Evolutionary conservation across 1,140 invertebrate genomes (phyloP), one percentile per base, ranked within the genome.

Genomic region (Calephelis nemesis): DNA sequence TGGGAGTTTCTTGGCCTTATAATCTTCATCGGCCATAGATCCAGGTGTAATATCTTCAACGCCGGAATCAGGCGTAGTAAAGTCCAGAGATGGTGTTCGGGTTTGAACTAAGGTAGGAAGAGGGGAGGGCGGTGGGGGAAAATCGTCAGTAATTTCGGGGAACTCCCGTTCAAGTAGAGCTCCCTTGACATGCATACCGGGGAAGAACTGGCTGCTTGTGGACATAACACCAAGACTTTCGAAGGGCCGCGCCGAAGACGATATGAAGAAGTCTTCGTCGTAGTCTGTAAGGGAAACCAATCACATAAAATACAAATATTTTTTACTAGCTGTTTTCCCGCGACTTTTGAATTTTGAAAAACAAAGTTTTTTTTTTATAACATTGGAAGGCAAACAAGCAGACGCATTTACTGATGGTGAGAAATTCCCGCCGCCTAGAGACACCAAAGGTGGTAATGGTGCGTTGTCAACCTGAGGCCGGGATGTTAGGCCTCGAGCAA

Each of bases 141-240:
- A 76, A 69, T 84, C 81, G 62, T 82, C 82, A 58, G 65, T 30
- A 48, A 74, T 54, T 9, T 82, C 78, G 42, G 47, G 50, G 50
- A 52, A 52, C 15, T 52, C 50, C 50, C 50, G 42, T 4, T 63
- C 62, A 5, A 49, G 48, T 13, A 65, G 76, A 7, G 77, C 63
- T 7, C 77, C 73, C 77, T 90, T 88, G 48, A 84, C 63, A 74
- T 84, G 85, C 81, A 86, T 88, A 71, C 95, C 95, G 47, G 95
- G 95, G 87, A 96, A 96, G 85, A 96, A 96, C 85, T 96, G 95
- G 82, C 95, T 95, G 45, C 93, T 93, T 47, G 93, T 93, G 67
- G 92, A 94, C 79, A 93, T 92, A 48, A 93, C 88, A 54, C 92
- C 91, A 63, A 95, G 93, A 40, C 89, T 89, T 79, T 95, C 94